Conservation (phyloP, 2,113 vertebrate genomes). For the Ariopsis seemanni region DNA sequence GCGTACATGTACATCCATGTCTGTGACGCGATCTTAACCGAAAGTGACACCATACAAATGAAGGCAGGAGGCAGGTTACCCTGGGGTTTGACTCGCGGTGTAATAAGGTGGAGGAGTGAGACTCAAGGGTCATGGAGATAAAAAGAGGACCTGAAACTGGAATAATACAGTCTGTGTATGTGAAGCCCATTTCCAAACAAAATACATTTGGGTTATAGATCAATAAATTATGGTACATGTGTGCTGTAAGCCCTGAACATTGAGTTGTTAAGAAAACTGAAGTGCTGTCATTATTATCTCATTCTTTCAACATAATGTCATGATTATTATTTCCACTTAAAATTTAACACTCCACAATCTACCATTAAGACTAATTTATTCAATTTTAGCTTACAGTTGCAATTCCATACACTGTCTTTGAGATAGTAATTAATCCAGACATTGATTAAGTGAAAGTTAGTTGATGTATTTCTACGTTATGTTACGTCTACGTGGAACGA, state of each 20-base stretch:
- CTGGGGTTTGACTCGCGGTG: not conserved
- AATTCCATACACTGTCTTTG: not conserved
- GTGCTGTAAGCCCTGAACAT: not conserved
- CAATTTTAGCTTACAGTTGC: not conserved
- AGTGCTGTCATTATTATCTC: not conserved
- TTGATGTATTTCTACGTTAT: no score
- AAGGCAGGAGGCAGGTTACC: slow-evolving; percentile 27
- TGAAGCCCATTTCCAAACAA: not conserved
- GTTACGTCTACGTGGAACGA: not conserved
- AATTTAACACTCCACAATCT: not conserved
- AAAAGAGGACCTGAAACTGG: not conserved
- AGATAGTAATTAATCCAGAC: not conserved
- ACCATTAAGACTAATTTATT: not conserved
- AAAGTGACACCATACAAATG: slow-evolving; percentile 49
- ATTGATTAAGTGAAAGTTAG: not conserved
- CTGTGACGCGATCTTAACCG: slow-evolving; percentile 35
- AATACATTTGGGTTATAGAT: not conserved
- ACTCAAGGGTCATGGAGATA: slow-evolving; percentile 14
- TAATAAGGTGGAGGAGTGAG: slow-evolving; percentile 14
- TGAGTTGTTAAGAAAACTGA: not conserved
- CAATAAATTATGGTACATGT: not conserved
- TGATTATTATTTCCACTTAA: not conserved
- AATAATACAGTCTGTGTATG: not conserved
- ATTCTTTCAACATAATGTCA: not conserved
- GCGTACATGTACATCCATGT: slow-evolving; percentile 14